A percentile compares a stretch with the other conserved stretches of the same genome.
Conservation (phyloP, 2,113 vertebrate genomes). For the Dicaeum eximium region DNA sequence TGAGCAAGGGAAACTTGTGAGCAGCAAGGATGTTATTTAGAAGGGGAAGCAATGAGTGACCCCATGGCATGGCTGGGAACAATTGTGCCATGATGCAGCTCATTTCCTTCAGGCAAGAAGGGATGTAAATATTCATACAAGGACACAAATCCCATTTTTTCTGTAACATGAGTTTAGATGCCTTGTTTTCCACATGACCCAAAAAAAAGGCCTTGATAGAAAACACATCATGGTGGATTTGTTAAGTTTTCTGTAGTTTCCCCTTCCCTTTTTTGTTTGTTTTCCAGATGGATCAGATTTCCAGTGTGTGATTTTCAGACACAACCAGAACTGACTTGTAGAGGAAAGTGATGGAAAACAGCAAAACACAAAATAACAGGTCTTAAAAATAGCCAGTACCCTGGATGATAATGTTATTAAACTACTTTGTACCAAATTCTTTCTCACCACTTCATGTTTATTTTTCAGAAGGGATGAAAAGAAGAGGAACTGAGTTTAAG, state of each 20-base stretch:
- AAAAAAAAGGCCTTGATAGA: background rate
- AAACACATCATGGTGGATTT: background rate
- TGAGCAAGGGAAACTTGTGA: background rate
- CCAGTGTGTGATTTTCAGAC: background rate
- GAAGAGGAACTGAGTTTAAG: background rate
- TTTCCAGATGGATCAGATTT: background rate
- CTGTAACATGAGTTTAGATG: conserved; percentile 30
- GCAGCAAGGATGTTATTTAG: background rate
- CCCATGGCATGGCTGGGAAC: background rate
- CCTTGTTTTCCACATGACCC: conserved; percentile 40
- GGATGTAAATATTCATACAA: background rate
- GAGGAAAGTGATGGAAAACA: background rate
- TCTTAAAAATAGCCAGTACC: background rate
- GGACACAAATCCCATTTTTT: conserved; percentile 57
- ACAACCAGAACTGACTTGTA: background rate
- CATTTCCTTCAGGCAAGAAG: background rate
- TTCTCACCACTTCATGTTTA: background rate
- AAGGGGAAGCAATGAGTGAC: background rate
- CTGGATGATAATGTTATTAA: background rate
- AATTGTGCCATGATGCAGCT: background rate
- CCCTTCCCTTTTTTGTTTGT: background rate
- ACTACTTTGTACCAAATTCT: background rate
- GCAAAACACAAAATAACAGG: background rate
- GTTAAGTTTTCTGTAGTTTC: background rate
- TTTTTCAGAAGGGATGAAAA: background rate